These are phyloP conservation scores for Ailuropoda melanoleuca DNA, from an alignment of 2,113 vertebrate species.

Conservation along the genomic window DNA sequence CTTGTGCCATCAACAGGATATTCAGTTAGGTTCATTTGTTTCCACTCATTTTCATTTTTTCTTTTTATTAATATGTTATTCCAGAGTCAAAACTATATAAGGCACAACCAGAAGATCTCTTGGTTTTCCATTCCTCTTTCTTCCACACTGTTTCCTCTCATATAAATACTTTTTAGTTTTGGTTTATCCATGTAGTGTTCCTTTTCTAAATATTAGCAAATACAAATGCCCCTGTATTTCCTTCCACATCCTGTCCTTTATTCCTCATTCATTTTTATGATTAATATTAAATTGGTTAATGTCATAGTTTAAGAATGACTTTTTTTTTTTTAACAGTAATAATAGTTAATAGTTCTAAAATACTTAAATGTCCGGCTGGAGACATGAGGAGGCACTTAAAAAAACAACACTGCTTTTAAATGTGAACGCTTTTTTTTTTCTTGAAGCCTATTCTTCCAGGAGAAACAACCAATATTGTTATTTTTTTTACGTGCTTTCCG, in stretches of 20 bases:
- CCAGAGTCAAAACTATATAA: not conserved
- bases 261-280: not conserved
- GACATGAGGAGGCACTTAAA: not conserved
- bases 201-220: slow-evolving; percentile 5
- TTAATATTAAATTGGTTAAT: not conserved
- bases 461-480: not conserved
- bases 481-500: not conserved
- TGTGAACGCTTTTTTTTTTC: not conserved
- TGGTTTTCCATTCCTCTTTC: not conserved
- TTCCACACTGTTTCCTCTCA: not conserved
- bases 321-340: not conserved
- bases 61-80: not conserved
- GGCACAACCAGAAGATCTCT: not conserved
- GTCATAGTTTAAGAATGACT: not conserved
- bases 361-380: not conserved
- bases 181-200: not conserved
- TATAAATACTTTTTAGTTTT: not conserved
- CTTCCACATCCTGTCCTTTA: not conserved
- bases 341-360: not conserved
- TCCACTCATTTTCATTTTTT: slow-evolving; percentile 15
- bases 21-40: not conserved
- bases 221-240: not conserved
- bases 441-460: not conserved
- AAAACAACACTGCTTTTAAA: not conserved
- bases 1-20: not conserved